Evolutionary conservation across 2,113 vertebrate genomes (phyloP), one percentile per base, ranked within the genome.

Genomic region (Pluvialis apricaria): DNA sequence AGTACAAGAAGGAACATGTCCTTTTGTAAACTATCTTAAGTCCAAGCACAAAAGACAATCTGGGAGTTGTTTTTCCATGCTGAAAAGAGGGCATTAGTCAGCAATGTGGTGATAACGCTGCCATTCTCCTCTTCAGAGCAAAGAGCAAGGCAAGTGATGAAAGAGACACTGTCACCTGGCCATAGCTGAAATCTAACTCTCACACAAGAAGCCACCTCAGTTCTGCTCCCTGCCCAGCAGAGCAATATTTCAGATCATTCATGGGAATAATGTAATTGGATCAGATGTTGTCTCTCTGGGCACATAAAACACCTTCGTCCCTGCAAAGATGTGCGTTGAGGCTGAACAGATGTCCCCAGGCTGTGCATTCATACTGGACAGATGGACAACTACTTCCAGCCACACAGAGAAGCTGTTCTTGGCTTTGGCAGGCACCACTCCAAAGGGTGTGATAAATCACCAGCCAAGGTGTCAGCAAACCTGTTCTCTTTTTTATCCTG

Each of bases 251-350:
- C 25, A 24, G 47, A 75, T 21, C 40, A 5, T 10, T 51, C 6
- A 0, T 28, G 16, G 28, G 29, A 31, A 15, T 2, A 58, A 38
- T 1, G 0, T 6, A 3, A 24, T 16, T 8, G 2, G 12, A 32
- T 57, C 47, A 47, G 58, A 3, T 57, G 14, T 20, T 64, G 47
- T 29, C 15, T 68, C 31, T 58, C 44, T 24, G 38, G 45, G 36
- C 34, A 69, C 38, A 44, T 22, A 21, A 47, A 38, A 26, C 34
- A 6, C 6, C 26, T 19, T 36, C 15, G 9, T 70, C n/a, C 42
- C 24, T 49, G 24, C 44, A 44, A 7, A 40, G 51, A 5, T 6
- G 1, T 6, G 38, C 40, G 8, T 6, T 71, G 45, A 54, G 68
- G 7, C 24, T 44, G 61, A 51, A 25, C 21, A 47, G 45, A 3